These are phyloP conservation scores for Labia minor DNA, from an alignment of 2,888 invertebrate species.

Conservation along the genomic window DNA sequence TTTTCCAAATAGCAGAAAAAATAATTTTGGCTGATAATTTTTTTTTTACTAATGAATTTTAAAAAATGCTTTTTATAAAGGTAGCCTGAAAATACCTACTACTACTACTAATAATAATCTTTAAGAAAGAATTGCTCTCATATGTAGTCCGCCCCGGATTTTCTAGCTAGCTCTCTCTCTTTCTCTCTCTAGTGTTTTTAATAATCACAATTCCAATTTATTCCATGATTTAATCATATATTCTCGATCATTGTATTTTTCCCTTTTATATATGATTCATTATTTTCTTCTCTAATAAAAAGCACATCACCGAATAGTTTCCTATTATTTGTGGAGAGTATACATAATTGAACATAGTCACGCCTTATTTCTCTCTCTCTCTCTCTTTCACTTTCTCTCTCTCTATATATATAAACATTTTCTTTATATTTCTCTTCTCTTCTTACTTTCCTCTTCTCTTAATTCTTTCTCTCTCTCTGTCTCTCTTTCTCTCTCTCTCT, in stretches of 20 bases:
- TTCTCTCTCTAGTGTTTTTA: background rate
- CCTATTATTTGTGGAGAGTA: slow-evolving; percentile 9
- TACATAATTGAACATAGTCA: slow-evolving; percentile 4
- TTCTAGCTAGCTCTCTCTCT: slow-evolving; percentile 13
- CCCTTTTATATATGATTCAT: background rate
- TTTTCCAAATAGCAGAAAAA: too few species aligned
- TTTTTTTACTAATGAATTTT: too few species aligned
- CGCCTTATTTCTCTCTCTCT: slow-evolving; percentile 22
- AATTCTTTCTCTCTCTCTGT: slow-evolving; percentile 25
- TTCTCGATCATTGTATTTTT: background rate
- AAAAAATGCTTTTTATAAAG: too few species aligned
- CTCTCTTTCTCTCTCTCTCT: slow-evolving; percentile 24
- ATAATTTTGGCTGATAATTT: too few species aligned
- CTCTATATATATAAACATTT: slow-evolving; percentile 24
- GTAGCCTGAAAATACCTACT: too few species aligned
- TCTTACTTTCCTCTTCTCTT: slow-evolving; percentile 26
- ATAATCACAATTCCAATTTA: background rate
- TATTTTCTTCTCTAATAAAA: background rate
- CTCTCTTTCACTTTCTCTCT: slow-evolving; percentile 17
- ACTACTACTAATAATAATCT: too few species aligned
- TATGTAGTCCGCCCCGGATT: background rate
- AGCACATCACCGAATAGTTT: background rate
- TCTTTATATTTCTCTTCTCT: slow-evolving; percentile 22
- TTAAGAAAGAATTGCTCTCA: background rate
- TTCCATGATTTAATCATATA: background rate